Evolutionary conservation across 2,888 invertebrate genomes (phyloP).

Genomic region (Pristionchus maxplancki): DNA sequence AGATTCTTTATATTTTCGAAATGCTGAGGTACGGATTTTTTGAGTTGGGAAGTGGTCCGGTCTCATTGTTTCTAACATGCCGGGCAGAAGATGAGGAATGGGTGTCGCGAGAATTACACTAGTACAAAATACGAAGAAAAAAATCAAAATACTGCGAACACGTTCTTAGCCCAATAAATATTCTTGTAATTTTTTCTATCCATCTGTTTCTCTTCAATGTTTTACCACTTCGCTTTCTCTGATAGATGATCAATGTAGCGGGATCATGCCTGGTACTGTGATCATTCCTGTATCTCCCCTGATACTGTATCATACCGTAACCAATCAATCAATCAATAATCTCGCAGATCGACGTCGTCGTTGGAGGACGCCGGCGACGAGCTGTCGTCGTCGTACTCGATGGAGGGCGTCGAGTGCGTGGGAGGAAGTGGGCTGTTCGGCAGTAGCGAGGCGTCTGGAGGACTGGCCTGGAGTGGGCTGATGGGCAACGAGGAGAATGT

Average conservation of each 20-base stretch:
- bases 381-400: not conserved
- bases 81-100: not conserved
- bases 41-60: too few relatives aligned
- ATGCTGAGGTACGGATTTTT: too few relatives aligned
- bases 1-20: too few relatives aligned
- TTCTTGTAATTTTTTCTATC: too few relatives aligned
- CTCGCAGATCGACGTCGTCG: not conserved
- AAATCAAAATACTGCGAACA: too few relatives aligned
- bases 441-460: not conserved
- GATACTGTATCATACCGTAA: too few relatives aligned
- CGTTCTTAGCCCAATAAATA: too few relatives aligned
- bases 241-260: too few relatives aligned
- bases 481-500: slow-evolving; percentile 37
- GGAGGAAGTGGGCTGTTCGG: not conserved
- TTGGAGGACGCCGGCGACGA: not conserved
- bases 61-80: too few relatives aligned
- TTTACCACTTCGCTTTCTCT: not conserved
- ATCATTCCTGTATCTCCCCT: not conserved
- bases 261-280: not conserved
- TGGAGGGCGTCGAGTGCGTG: slow-evolving; percentile 36
- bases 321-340: not conserved
- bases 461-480: not conserved
- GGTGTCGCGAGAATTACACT: not conserved
- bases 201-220: not conserved
- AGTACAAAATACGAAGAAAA: not conserved